Conservation (phyloP, 2,888 invertebrate species). For the Drosophila kambysellisi region DNA sequence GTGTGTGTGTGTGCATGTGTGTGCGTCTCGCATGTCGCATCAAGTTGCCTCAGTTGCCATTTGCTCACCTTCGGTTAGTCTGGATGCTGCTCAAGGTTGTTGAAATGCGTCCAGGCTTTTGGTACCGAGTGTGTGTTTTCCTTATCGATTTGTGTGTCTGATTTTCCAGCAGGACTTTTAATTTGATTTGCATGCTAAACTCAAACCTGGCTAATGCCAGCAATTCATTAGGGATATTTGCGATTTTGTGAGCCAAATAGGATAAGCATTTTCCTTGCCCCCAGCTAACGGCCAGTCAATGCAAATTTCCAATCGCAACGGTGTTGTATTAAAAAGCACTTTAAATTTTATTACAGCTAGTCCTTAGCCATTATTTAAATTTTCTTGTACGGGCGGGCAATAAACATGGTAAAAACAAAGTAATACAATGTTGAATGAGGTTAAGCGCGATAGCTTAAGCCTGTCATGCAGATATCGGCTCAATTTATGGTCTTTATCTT, state of each 20-base stretch:
- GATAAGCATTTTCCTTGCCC: constrained; percentile 12
- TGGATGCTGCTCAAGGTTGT: constrained; percentile 46
- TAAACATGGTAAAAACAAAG: constrained; percentile 18
- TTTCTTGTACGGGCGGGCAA: constrained; percentile 32
- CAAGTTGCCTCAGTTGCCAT: constrained; percentile 27
- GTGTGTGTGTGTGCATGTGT: neutral
- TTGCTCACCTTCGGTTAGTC: constrained; percentile 35
- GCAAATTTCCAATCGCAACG: constrained; percentile 38
- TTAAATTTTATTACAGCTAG: constrained; percentile 48
- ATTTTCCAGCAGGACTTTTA: constrained; percentile 33
- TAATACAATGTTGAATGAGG: constrained; percentile 42
- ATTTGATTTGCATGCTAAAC: constrained; percentile 56
- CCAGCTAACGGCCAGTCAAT: constrained; percentile 34
- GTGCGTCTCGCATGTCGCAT: neutral
- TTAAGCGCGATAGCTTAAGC: constrained; percentile 26
- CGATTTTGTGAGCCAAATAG: constrained; percentile 15
- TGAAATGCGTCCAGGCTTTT: constrained; percentile 18
- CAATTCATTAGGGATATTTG: constrained; percentile 52
- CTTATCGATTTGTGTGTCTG: constrained; percentile 44
- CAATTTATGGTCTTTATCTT: constrained; percentile 28
- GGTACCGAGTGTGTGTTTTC: constrained; percentile 1
- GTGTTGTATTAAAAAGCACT: constrained; percentile 51
- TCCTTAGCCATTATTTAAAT: constrained; percentile 44
- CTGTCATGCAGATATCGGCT: constrained; percentile 17
- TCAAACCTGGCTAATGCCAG: constrained; percentile 42